phyloP scores from a whole-genome alignment of 2,113 vertebrate genomes.

The Pteruthius melanotis region DNA sequence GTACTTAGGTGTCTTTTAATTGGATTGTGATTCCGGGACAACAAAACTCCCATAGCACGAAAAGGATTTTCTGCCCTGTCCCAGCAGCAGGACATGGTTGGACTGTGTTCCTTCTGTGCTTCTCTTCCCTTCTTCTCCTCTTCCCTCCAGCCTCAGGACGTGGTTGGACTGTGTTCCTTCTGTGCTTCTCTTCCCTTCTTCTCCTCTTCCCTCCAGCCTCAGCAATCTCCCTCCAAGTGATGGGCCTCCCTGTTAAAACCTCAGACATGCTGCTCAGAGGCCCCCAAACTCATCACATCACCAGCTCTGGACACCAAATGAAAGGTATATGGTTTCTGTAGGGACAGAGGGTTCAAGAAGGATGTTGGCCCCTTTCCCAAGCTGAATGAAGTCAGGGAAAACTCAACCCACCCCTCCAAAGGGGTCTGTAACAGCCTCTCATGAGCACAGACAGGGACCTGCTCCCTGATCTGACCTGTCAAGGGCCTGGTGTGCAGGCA shows the following conservation, averaged over 20 bases:
- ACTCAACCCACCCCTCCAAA: not conserved
- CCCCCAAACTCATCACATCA: not conserved
- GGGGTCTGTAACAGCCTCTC: not conserved
- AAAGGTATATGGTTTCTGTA: not conserved
- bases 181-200: not conserved
- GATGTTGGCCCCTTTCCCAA: not conserved
- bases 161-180: not conserved
- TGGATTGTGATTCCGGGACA: not conserved
- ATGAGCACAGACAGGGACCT: fast-evolving
- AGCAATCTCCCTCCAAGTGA: no score
- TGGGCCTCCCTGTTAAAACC: not conserved
- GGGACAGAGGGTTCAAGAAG: not conserved
- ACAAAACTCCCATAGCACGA: not conserved
- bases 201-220: not conserved
- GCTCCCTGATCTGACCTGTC: not conserved
- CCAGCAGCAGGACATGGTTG: not conserved
- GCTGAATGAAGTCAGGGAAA: not conserved
- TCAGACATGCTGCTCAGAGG: not conserved
- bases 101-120: not conserved
- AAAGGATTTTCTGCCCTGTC: not conserved
- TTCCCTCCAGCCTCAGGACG: not conserved
- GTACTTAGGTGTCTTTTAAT: not conserved
- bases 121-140: not conserved
- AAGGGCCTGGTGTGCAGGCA: not conserved
- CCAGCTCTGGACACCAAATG: not conserved